Base-by-base conservation (phyloP, 2,113 vertebrate genomes). In the Percopsis transmontana region DNA sequence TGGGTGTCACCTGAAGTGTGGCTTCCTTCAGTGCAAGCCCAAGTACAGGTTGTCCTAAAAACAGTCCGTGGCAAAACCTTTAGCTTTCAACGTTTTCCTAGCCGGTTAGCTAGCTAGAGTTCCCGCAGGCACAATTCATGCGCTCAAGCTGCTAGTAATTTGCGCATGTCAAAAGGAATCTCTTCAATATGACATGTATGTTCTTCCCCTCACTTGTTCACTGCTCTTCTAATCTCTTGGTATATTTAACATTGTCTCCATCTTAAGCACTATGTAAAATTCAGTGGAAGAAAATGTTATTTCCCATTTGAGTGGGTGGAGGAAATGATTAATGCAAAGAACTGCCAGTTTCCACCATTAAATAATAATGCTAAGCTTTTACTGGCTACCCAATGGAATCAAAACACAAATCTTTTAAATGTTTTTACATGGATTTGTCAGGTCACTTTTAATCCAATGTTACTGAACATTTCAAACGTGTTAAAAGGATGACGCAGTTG, bases 301-400 rank as follows among this genome's bases (percentile, higher is more conserved):
- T 67, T 79, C 50, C 69, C 47, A 62, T 55, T 55, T 58, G 15
- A 48, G 79, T 70, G 60, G 74, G 70, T 1, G 66, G 69, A 41
- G 18, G 33, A 21, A 56, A 71, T 75, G 68, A 84, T 80, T 81
- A 75, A 79, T 79, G 58, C 59, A 77, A 61, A 80, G 71, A 10
- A 14, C 67, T 77, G 76, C 66, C 80, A 69, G 27, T 59, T 54
- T 16, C 53, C 68, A 40, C 58, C 60, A 66, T 81, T 59, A 82
- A 72, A 81, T 62, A 47, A 39, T 65, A 78, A 76, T 60, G 66
- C 44, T 50, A 0, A 52, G 47, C 42, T 58, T 53, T 76, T 52
- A 23, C 59, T 70, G 69, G 41, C 63, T 62, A 42, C n/a, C 42
- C 52, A 7, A 42, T 19, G 1, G 52, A 38, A 55, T 20, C 27